Evolutionary conservation across 2,888 invertebrate genomes (phyloP).

Genomic region (Diadromus collaris): DNA sequence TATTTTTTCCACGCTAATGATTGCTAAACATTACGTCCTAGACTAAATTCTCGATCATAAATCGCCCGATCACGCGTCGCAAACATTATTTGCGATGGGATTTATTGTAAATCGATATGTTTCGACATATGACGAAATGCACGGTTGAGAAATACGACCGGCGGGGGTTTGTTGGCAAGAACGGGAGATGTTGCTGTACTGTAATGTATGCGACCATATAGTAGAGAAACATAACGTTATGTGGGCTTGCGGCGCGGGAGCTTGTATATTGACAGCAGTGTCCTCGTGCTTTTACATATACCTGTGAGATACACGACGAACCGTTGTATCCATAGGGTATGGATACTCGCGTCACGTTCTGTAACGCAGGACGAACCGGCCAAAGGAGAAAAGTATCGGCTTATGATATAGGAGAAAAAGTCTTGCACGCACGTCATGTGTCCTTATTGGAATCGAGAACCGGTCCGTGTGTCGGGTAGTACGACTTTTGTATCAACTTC

Average conservation of each 20-base stretch:
- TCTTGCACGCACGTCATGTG: background rate
- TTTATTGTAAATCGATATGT: background rate
- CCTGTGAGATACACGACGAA: slow-evolving; percentile 3
- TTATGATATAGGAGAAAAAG: background rate
- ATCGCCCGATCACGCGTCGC: background rate
- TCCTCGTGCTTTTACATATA: slow-evolving; percentile 30
- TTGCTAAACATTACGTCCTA: background rate
- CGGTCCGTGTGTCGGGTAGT: background rate
- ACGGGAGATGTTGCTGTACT: background rate
- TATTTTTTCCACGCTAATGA: background rate
- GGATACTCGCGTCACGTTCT: background rate
- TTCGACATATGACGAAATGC: background rate
- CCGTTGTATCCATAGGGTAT: background rate
- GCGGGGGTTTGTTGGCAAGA: background rate
- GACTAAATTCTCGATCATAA: background rate
- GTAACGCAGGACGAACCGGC: background rate
- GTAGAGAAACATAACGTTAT: slow-evolving; percentile 10
- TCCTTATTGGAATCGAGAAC: background rate
- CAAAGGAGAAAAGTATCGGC: background rate
- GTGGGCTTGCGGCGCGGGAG: slow-evolving; percentile 47
- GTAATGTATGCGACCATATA: background rate
- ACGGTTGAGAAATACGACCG: background rate
- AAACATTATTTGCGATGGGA: background rate
- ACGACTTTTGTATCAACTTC: background rate
- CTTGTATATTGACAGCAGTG: slow-evolving; percentile 39